These are phyloP conservation scores for Agrotis puta DNA, from an alignment of 2,888 invertebrate genomes.

Conservation along the genomic window DNA sequence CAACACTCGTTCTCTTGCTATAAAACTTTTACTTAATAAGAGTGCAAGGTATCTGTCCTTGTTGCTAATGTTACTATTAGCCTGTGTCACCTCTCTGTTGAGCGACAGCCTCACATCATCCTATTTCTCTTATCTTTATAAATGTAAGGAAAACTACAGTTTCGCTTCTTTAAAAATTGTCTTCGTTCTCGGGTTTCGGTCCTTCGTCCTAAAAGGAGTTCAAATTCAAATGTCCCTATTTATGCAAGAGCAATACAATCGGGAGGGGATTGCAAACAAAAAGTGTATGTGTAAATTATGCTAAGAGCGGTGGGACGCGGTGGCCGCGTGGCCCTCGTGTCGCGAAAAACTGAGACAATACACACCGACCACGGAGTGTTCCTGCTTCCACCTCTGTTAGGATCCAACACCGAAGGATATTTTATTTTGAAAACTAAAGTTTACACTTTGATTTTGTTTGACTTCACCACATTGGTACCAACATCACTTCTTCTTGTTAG, in stretches of 20 bases:
- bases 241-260: slow-evolving; percentile 59
- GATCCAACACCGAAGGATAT: no score
- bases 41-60: no score
- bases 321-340: slow-evolving; percentile 42
- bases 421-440: not conserved
- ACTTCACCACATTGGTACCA: no score
- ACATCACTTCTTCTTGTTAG: no score
- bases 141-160: not conserved
- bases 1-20: no score
- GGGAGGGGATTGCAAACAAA: slow-evolving; percentile 55
- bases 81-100: no score
- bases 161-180: slow-evolving; percentile 15
- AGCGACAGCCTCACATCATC: no score
- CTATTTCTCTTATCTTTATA: not conserved
- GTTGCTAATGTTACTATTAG: no score
- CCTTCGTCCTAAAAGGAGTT: slow-evolving; percentile 29
- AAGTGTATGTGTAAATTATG: slow-evolving; percentile 65
- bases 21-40: no score
- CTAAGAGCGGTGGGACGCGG: slow-evolving; percentile 58
- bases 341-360: slow-evolving; percentile 55
- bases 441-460: not conserved
- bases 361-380: slow-evolving; percentile 41
- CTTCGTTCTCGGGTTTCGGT: slow-evolving; percentile 14
- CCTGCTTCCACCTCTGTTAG: slow-evolving; percentile 30
- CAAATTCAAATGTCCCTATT: slow-evolving; percentile 51